A percentile compares a stretch with the other conserved stretches of the same genome.
Conservation (phyloP, 2,797 vertebrate genomes). For the Tachyglossus aculeatus region DNA sequence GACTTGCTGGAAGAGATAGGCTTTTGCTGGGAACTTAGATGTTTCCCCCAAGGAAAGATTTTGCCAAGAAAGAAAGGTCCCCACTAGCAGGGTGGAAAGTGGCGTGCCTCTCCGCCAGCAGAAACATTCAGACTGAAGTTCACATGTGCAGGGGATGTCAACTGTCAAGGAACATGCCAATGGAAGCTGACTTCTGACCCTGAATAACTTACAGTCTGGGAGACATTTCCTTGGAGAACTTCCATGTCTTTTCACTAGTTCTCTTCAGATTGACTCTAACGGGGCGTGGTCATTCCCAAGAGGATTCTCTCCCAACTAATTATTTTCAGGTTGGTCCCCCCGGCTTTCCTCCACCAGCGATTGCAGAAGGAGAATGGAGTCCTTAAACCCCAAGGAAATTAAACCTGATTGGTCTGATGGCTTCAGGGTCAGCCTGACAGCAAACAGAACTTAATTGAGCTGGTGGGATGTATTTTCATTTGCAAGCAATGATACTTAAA, state of each 20-base stretch:
- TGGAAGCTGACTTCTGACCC: no score
- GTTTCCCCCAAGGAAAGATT: no score
- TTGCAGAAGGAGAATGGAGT: background rate
- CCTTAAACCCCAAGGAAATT: conserved; percentile 8
- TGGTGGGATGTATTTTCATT: conserved; percentile 43
- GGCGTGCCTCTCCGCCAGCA: no score
- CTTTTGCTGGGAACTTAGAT: background rate
- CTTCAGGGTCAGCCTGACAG: conserved; percentile 51
- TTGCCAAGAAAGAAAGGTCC: no score
- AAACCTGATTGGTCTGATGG: conserved; percentile 15
- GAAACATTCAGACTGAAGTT: no score
- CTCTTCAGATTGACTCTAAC: conserved; percentile 24
- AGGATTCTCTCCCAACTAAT: conserved; percentile 52
- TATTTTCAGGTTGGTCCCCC: conserved; percentile 36
- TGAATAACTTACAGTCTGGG: no score
- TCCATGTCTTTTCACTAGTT: background rate
- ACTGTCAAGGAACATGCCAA: no score
- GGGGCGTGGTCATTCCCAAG: conserved; percentile 50
- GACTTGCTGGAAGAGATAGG: background rate
- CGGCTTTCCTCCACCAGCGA: background rate
- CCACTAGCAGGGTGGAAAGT: no score
- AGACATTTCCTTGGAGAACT: conserved; percentile 32
- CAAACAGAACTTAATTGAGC: conserved; percentile 64
- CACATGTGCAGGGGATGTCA: no score
- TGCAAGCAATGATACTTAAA: conserved; percentile 59